Evolutionary conservation across 2,113 vertebrate genomes (phyloP).

Genomic region (Alligator sinensis): DNA sequence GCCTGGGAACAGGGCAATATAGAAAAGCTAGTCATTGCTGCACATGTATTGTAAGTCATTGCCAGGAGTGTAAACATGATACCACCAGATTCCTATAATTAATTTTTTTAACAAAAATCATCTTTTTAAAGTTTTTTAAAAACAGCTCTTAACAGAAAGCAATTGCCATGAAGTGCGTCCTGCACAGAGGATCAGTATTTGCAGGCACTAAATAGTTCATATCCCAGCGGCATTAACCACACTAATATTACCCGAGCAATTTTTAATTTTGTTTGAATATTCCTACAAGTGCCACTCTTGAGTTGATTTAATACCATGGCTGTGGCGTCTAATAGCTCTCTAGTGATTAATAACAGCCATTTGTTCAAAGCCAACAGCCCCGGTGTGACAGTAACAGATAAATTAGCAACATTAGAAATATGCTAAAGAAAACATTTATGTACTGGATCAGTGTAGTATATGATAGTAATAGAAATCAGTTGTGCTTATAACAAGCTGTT

Average conservation of each 20-base stretch:
- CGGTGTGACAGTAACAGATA: constrained; percentile 80
- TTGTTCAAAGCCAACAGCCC: constrained; percentile 80
- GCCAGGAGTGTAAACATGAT: not conserved
- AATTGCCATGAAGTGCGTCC: not conserved
- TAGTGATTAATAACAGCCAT: constrained; percentile 81
- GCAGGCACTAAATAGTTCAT: not conserved
- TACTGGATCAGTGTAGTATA: constrained; percentile 62
- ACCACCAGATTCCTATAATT: fast-evolving
- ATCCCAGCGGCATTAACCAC: constrained; percentile 61
- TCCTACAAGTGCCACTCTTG: constrained; percentile 66
- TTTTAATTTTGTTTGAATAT: constrained; percentile 66
- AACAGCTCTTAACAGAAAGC: not conserved
- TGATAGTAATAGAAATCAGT: constrained; percentile 56
- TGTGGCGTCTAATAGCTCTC: constrained; percentile 79
- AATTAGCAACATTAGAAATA: constrained; percentile 83
- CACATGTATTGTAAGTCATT: not conserved
- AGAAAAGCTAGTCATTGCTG: not conserved
- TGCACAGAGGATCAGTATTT: not conserved
- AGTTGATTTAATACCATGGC: constrained; percentile 80
- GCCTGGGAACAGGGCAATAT: fast-evolving
- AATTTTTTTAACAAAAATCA: not conserved
- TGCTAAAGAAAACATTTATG: constrained; percentile 79
- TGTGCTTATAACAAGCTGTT: constrained; percentile 69
- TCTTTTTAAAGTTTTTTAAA: not conserved
- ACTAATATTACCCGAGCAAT: constrained; percentile 73